A percentile compares a stretch with the other conserved stretches of the same genome.
Evolutionary conservation across 2,113 vertebrate genomes (phyloP).

Genomic region (Etia nguti): DNA sequence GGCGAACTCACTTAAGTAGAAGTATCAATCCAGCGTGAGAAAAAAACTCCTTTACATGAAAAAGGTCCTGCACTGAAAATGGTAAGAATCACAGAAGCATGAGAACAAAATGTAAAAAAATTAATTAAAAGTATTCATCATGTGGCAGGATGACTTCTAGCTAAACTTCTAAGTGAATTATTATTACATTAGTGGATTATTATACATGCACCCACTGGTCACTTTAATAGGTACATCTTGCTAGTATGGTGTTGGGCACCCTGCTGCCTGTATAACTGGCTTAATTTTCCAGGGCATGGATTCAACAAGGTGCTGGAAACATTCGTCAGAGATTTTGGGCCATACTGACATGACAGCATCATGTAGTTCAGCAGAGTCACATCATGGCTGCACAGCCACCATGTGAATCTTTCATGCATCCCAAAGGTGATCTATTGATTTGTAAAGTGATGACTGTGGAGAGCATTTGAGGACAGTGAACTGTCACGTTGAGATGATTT

Average conservation of each 20-base stretch:
- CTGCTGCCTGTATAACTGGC: not conserved
- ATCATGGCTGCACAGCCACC: not conserved
- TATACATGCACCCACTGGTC: not conserved
- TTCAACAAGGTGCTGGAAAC: not conserved
- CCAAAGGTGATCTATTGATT: not conserved
- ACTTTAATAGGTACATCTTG: not conserved
- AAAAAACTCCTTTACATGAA: not conserved
- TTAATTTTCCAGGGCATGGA: not conserved
- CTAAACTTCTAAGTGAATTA: not conserved
- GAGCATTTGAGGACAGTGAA: not conserved
- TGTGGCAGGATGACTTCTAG: not conserved
- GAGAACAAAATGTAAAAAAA: not conserved
- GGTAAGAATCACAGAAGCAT: not conserved
- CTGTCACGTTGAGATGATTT: not conserved
- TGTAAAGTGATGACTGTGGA: not conserved
- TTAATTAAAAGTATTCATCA: not conserved
- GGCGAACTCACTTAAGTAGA: not conserved
- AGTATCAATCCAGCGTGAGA: not conserved
- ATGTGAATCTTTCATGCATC: not conserved
- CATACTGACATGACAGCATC: not conserved
- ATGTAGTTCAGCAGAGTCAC: not conserved
- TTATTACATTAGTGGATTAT: not conserved
- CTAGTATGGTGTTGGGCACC: not conserved
- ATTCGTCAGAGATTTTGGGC: not conserved
- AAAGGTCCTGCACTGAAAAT: not conserved